phyloP scores from a whole-genome alignment of 1,140 invertebrate genomes.

The Sinella curviseta region DNA sequence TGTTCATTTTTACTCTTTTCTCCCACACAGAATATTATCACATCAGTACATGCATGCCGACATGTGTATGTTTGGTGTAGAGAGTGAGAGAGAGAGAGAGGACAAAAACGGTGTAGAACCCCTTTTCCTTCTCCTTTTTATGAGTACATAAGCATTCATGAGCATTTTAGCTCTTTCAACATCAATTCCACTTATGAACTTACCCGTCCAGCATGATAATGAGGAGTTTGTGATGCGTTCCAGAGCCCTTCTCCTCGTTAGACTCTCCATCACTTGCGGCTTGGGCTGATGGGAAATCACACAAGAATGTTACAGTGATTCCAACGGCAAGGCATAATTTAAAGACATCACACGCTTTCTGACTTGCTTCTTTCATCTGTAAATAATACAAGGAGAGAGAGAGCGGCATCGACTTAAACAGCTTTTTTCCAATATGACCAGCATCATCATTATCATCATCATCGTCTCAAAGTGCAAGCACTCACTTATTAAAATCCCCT shows the following conservation, averaged over 20 bases:
- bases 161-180: neutral
- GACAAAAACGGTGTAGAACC: too few species aligned
- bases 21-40: too few species aligned
- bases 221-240: slow-evolving; percentile 18
- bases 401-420: too few species aligned
- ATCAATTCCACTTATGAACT: neutral
- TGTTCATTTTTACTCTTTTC: too few species aligned
- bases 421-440: too few species aligned
- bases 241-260: slow-evolving; percentile 25
- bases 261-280: slow-evolving; percentile 15
- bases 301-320: slow-evolving; percentile 27
- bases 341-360: slow-evolving; percentile 24
- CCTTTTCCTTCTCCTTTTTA: too few species aligned
- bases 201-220: slow-evolving; percentile 29
- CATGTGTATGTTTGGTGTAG: neutral
- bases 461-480: too few species aligned
- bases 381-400: too few species aligned
- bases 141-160: neutral
- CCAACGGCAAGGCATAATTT: slow-evolving; percentile 34
- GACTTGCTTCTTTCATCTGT: slow-evolving; percentile 31
- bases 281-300: slow-evolving; percentile 30
- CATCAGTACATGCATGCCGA: too few species aligned
- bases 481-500: too few species aligned
- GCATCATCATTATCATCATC: too few species aligned
- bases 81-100: too few species aligned